Percentiles rank a stretch among this genome's conserved stretches.
These are phyloP conservation scores for Stratiomys singularior DNA, from an alignment of 2,888 invertebrate species.

Conservation along the genomic window DNA sequence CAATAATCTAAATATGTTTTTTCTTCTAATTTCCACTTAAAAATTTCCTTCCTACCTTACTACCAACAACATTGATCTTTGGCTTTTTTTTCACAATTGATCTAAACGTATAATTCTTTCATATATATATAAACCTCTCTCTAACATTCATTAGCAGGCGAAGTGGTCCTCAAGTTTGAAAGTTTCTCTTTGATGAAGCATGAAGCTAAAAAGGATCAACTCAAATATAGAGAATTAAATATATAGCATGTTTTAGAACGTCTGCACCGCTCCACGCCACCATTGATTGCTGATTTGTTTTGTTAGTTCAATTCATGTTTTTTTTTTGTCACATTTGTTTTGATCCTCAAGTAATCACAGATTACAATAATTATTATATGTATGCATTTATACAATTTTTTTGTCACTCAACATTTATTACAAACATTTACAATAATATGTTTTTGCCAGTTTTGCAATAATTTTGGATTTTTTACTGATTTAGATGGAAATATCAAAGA, in stretches of 20 bases:
- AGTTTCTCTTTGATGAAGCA: background rate
- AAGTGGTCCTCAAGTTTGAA: constrained; percentile 39
- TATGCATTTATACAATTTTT: constrained; percentile 10
- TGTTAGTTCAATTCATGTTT: background rate
- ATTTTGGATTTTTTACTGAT: background rate
- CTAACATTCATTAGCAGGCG: background rate
- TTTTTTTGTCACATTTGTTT: background rate
- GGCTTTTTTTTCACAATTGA: background rate
- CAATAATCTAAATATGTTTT: background rate
- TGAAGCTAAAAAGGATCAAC: background rate
- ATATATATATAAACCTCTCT: background rate
- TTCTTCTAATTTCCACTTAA: background rate
- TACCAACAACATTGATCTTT: background rate
- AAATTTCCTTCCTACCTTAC: background rate
- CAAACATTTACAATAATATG: constrained; percentile 20
- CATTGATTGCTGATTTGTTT: constrained; percentile 23
- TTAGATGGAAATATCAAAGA: too few species aligned
- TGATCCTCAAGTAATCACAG: constrained; percentile 45
- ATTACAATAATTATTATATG: constrained; percentile 33
- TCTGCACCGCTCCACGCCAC: constrained; percentile 42
- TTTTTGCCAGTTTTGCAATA: background rate
- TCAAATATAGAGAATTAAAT: background rate
- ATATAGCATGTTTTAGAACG: background rate
- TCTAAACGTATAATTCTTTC: too few species aligned
- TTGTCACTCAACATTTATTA: constrained; percentile 21